phyloP scores from a whole-genome alignment of 2,797 vertebrate genomes.

The Poeciliopsis gracilis region DNA sequence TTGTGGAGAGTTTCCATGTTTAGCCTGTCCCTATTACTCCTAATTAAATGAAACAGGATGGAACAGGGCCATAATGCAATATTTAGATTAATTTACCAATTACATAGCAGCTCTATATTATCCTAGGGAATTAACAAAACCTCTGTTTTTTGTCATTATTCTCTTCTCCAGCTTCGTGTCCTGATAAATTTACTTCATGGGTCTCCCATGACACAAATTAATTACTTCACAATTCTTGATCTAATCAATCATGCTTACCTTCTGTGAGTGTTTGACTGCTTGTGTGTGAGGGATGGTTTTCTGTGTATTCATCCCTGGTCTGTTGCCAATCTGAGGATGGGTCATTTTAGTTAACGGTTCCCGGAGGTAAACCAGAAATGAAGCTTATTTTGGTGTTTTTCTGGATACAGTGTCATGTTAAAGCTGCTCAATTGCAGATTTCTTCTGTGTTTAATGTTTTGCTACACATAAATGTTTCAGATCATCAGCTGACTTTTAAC shows the following conservation, averaged over 20 bases:
- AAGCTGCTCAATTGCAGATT: not conserved
- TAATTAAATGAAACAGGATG: constrained; percentile 25
- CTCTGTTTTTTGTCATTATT: constrained; percentile 46
- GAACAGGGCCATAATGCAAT: constrained; percentile 1
- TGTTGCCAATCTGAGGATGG: not conserved
- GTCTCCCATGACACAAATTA: constrained; percentile 69
- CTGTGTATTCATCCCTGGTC: not conserved
- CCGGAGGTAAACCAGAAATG: not conserved
- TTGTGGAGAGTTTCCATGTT: constrained; percentile 31
- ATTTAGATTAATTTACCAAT: constrained; percentile 39
- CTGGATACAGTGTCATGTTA: not conserved
- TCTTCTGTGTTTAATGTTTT: not conserved
- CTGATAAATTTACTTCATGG: constrained; percentile 60
- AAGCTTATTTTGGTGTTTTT: not conserved
- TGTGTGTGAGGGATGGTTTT: constrained; percentile 1
- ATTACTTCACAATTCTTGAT: constrained; percentile 72
- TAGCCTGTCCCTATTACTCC: constrained; percentile 18
- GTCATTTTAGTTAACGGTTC: not conserved
- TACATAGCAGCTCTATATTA: not conserved
- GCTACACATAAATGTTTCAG: not conserved
- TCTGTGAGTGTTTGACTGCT: constrained; percentile 19
- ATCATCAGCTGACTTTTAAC: not conserved
- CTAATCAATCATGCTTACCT: constrained; percentile 70
- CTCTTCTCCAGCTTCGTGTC: constrained; percentile 17
- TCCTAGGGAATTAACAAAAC: constrained; percentile 37